Base-by-base conservation (phyloP, 2,797 vertebrate genomes). In the Rhodeus uyekii region DNA sequence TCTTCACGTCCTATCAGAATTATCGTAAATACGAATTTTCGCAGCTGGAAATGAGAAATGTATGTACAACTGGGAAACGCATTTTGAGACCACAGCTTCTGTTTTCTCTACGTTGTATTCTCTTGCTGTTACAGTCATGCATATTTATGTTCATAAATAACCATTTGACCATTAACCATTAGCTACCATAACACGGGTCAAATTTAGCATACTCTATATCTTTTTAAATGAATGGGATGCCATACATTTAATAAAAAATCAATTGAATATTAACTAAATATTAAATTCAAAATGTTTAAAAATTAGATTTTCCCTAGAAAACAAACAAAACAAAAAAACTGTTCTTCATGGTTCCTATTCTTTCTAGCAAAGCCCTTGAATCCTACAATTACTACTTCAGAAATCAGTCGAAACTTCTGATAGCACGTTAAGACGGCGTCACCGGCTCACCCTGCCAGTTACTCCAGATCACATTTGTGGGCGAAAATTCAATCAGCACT, bases 401-500 rank as follows among this genome's bases (percentile, higher is more conserved):
- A 48, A 48, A 50, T 1, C 8, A 29, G 8, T n/a, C n/a, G 27
- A 12, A 2, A 19, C 16, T 27, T 53, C 19, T 3, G 48, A 50
- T 50, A 8, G 48, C 18, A 22, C 1, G 9, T 5, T 3, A 46
- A 60, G 27, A 1, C 16, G 1, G 14, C 14, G 10, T 46, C 24
- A 10, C 42, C 12, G 42, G 55, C 19, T 64, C 38, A 48, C 6
- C 22, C 32, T 76, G 68, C 27, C 72, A 63, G 42, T 78, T 48
- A 19, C 63, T 42, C 73, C 16, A 55, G 24, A 83, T 81, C 50
- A 8, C 42, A 63, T 81, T 76, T 79, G 69, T 58, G 78, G 74
- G 63, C 64, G 50, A 75, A 83, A 90, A 94, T 91, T 91, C 82
- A 94, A 92, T 94, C 89, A 92, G 86, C 81, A 58, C 86, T 86